Evolutionary conservation across 2,797 vertebrate genomes (phyloP), one percentile per base, ranked within the genome.

Genomic region (Sebastes taczanowskii): DNA sequence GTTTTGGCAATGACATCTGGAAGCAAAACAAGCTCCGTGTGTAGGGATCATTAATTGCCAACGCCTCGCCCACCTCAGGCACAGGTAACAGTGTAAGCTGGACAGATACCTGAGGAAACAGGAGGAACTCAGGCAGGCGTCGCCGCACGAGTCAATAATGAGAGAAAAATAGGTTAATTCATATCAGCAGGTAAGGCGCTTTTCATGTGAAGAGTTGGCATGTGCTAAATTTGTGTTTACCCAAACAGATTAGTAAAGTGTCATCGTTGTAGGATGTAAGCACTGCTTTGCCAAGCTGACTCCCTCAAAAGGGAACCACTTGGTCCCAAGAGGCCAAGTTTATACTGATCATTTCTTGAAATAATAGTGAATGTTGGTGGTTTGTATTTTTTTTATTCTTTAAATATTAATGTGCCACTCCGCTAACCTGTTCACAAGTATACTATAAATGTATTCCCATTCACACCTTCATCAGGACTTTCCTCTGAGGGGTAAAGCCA

Each of bases 1-100:
- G 78, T 77, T 90, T 87, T 84, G 63, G 63, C 73, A 77, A 75
- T 69, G 73, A 82, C 78, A 83, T 78, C 74, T 82, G 46, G 74
- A 71, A 72, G 61, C 59, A 75, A 85, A 84, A 89, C 74, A 86
- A 65, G 32, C 29, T 69, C 49, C 4, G 29, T 78, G 38, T 82
- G 66, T 60, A 66, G 20, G 53, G 52, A 88, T 84, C 52, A 62
- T 85, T 78, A 82, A 22, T 35, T 23, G 29, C 46, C 59, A 16
- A 67, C 25, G 53, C 42, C 23, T 78, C 64, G 60, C 16, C 23
- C 70, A 78, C 27, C 59, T 25, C 11, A 65, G 29, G 35, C 49
- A 74, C 67, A 77, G 71, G 59, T 79, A 66, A 27, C 38, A 14
- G 69, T 32, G 63, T 75, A 56, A 49, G 34, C 59, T 64, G 77